phyloP scores from a whole-genome alignment of 2,113 vertebrate genomes.

The Xerus inauris region DNA sequence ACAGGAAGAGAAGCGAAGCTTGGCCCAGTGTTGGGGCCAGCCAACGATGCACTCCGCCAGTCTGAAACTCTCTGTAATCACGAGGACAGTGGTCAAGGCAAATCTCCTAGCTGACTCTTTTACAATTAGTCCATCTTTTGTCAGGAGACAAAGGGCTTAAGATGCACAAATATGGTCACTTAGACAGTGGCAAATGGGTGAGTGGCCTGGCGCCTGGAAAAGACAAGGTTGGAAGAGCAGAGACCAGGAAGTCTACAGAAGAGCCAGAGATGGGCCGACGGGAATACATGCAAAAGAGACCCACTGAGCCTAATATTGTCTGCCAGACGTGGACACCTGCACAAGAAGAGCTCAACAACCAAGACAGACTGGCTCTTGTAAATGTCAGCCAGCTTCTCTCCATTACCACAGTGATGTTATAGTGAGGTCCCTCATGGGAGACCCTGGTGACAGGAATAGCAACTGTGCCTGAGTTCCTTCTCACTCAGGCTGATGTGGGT shows the following conservation, averaged over 20 bases:
- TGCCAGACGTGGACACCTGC: neutral
- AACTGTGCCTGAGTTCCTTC: neutral
- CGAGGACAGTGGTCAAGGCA: neutral
- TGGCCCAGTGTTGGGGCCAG: neutral
- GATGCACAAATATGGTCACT: neutral
- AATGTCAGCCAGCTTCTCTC: neutral
- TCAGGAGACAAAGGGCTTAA: neutral
- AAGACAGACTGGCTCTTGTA: neutral
- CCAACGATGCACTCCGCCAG: neutral
- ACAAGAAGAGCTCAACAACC: neutral
- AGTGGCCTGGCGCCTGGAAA: neutral
- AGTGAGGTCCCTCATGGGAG: neutral
- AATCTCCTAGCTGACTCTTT: neutral
- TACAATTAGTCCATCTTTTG: neutral
- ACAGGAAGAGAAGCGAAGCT: neutral
- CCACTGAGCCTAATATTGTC: neutral
- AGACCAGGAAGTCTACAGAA: neutral
- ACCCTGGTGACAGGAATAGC: neutral
- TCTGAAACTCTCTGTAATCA: neutral
- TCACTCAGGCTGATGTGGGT: neutral
- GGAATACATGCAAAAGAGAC: neutral
- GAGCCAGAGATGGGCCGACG: neutral
- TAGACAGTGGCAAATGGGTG: neutral
- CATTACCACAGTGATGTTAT: too few species aligned
- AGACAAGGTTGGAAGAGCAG: neutral